Evolutionary conservation across 2,888 invertebrate genomes (phyloP).

Genomic region (Elegia similella): DNA sequence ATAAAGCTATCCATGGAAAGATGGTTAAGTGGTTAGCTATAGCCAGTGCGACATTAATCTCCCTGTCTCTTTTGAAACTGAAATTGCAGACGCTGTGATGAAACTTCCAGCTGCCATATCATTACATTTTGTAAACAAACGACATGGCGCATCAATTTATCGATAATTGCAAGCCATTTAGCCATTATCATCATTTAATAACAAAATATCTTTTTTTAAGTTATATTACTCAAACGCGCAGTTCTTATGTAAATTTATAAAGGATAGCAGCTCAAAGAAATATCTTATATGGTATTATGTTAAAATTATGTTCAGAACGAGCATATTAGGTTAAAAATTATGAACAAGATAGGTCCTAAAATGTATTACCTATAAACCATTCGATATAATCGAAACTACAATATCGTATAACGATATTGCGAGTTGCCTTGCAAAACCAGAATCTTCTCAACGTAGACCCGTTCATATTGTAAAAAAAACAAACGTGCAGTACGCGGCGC

Average conservation of each 20-base stretch:
- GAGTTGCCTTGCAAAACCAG: conserved; percentile 76
- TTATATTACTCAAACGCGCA: neutral
- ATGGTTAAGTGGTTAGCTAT: neutral
- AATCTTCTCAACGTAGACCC: conserved; percentile 75
- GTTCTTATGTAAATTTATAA: conserved; percentile 18
- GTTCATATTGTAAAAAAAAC: conserved; percentile 58
- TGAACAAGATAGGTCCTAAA: conserved; percentile 20
- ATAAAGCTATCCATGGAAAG: neutral
- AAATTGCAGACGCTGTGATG: neutral
- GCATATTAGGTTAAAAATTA: conserved; percentile 19
- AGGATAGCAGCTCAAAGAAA: conserved; percentile 1
- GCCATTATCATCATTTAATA: neutral
- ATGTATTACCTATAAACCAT: conserved; percentile 34
- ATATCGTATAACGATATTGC: conserved; percentile 67
- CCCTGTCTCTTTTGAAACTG: neutral
- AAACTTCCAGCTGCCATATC: no score
- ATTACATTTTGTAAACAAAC: no score
- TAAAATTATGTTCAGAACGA: conserved; percentile 6
- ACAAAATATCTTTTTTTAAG: neutral
- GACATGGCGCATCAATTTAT: no score
- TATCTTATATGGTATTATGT: conserved; percentile 15
- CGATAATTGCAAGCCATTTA: neutral
- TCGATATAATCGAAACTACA: conserved; percentile 56
- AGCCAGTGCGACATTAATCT: neutral
- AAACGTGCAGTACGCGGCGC: conserved; percentile 59